A percentile compares a stretch with the other conserved stretches of the same genome.
phyloP scores from a whole-genome alignment of 1,140 invertebrate genomes.

The Heliconius hewitsoni region DNA sequence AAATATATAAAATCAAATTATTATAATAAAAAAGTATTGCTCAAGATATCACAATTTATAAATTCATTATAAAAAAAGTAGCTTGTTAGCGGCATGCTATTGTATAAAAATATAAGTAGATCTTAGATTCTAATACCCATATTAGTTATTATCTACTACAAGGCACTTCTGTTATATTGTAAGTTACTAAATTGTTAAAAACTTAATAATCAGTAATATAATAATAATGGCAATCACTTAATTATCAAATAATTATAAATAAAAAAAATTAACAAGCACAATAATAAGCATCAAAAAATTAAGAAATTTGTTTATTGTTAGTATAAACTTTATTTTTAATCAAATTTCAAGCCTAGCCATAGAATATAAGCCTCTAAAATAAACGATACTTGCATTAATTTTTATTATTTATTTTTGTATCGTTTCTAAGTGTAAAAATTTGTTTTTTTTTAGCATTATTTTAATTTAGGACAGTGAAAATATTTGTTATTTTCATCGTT shows the following conservation, averaged over 20 bases:
- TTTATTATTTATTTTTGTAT: too few species aligned
- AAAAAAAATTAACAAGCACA: too few species aligned
- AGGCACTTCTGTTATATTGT: conserved; percentile 7
- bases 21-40: neutral
- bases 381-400: neutral
- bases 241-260: neutral
- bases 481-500: neutral
- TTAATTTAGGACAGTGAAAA: neutral
- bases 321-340: neutral
- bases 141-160: neutral
- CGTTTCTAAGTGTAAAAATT: too few species aligned
- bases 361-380: neutral
- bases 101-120: neutral
- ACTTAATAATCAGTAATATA: neutral
- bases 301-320: neutral
- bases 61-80: conserved; percentile 8
- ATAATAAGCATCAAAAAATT: neutral
- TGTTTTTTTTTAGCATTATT: neutral
- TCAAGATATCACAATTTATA: conserved; percentile 3
- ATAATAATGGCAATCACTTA: neutral
- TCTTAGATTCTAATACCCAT: conserved; percentile 21
- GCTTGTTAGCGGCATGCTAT: neutral
- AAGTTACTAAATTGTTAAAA: neutral
- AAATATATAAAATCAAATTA: neutral
- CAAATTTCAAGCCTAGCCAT: neutral